phyloP scores from a whole-genome alignment of 2,888 invertebrate genomes.

The Xanthia togata region DNA sequence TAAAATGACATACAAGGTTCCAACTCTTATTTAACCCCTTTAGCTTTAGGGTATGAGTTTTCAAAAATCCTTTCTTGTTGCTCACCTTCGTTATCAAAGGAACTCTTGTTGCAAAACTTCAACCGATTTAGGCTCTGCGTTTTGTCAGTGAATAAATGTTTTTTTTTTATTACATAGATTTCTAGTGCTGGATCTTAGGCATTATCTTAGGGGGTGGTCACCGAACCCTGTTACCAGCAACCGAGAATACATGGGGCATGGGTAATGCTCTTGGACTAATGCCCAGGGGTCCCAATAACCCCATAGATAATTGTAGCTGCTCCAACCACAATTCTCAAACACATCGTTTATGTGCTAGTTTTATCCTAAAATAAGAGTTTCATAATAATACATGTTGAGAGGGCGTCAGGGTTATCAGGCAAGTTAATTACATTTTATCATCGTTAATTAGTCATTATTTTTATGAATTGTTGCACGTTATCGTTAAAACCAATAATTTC shows the following conservation, averaged over 20 bases:
- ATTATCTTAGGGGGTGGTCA: background rate
- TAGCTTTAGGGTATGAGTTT: background rate
- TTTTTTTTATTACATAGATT: background rate
- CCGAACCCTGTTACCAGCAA: background rate
- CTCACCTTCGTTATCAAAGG: background rate
- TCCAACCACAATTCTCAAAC: background rate
- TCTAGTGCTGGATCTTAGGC: background rate
- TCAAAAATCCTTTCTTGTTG: background rate
- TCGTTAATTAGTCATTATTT: background rate
- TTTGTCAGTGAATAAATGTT: background rate
- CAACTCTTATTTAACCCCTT: background rate
- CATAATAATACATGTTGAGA: background rate
- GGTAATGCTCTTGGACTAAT: background rate
- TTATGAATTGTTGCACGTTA: background rate
- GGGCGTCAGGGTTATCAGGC: conserved; percentile 21
- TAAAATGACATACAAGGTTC: background rate
- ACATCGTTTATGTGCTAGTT: background rate
- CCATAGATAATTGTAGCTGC: background rate
- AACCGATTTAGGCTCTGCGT: background rate
- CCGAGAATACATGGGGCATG: background rate
- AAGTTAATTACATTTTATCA: conserved; percentile 1
- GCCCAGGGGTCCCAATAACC: background rate
- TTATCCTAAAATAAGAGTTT: background rate
- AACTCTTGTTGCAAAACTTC: no score
- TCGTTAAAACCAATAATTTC: background rate